These are phyloP conservation scores for Phanerotoma sp. DNA, from an alignment of 2,888 invertebrate species.

Conservation along the genomic window DNA sequence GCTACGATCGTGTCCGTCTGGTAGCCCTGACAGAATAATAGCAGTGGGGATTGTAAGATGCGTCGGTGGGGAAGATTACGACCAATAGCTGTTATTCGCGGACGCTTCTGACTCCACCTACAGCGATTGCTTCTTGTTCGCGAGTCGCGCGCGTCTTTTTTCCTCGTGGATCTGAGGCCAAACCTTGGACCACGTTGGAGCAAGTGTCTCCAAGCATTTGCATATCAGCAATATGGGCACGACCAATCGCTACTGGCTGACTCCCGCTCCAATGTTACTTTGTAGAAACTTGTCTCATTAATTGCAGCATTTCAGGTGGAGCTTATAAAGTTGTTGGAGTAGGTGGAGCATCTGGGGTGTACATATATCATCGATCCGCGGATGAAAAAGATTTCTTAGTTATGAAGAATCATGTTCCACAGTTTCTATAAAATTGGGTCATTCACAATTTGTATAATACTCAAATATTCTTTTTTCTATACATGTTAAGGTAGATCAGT, in stretches of 20 bases:
- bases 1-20: conserved; percentile 38
- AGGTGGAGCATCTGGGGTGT: conserved; percentile 21
- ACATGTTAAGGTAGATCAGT: background rate
- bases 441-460: background rate
- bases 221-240: conserved; percentile 15
- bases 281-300: conserved; percentile 10
- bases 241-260: conserved; percentile 13
- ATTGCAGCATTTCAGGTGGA: conserved; percentile 18
- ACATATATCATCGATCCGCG: conserved; percentile 4
- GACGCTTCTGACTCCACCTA: conserved; percentile 47
- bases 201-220: conserved; percentile 8
- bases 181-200: conserved; percentile 9
- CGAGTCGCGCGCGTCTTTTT: conserved; percentile 5
- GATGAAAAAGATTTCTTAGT: conserved; percentile 11
- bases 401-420: background rate
- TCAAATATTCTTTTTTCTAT: background rate
- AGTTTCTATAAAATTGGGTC: background rate
- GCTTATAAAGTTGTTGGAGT: conserved; percentile 10
- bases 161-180: conserved; percentile 13
- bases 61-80: conserved; percentile 53
- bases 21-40: conserved; percentile 44
- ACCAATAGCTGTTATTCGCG: conserved; percentile 55
- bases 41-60: conserved; percentile 43
- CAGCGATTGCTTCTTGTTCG: conserved; percentile 28
- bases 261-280: background rate